Evolutionary conservation across 1,140 invertebrate species (phyloP).

Genomic region (Lasioglossum albipes): DNA sequence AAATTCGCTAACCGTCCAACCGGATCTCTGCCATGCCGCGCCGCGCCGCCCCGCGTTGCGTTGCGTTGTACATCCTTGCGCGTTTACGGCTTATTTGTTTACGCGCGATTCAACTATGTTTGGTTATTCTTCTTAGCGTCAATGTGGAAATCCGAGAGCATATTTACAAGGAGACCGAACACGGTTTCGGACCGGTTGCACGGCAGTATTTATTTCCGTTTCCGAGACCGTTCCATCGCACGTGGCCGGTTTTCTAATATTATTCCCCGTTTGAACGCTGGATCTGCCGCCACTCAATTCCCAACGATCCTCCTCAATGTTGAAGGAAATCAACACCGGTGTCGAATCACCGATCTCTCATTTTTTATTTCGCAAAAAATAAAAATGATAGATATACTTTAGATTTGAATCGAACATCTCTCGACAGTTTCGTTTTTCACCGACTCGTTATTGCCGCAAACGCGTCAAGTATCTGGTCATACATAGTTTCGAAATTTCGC

Average conservation of each 20-base stretch:
- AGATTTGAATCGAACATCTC: too few relatives aligned
- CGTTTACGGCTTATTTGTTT: not conserved
- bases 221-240: not conserved
- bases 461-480: too few relatives aligned
- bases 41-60: too few relatives aligned
- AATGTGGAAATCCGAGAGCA: not conserved
- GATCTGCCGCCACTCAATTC: too few relatives aligned
- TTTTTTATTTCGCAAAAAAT: too few relatives aligned
- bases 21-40: not conserved
- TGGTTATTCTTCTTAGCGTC: not conserved
- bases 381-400: too few relatives aligned
- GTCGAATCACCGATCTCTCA: too few relatives aligned
- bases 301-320: too few relatives aligned
- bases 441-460: too few relatives aligned
- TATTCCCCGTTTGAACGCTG: not conserved
- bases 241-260: conserved; percentile 1
- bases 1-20: not conserved
- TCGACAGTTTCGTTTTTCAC: too few relatives aligned
- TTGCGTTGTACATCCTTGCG: not conserved
- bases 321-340: too few relatives aligned
- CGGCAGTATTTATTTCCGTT: conserved; percentile 4
- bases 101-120: not conserved
- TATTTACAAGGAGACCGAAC: not conserved
- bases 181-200: not conserved
- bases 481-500: too few relatives aligned